Base-by-base conservation (phyloP, 2,888 invertebrate genomes). In the Hybos culiciformis region DNA sequence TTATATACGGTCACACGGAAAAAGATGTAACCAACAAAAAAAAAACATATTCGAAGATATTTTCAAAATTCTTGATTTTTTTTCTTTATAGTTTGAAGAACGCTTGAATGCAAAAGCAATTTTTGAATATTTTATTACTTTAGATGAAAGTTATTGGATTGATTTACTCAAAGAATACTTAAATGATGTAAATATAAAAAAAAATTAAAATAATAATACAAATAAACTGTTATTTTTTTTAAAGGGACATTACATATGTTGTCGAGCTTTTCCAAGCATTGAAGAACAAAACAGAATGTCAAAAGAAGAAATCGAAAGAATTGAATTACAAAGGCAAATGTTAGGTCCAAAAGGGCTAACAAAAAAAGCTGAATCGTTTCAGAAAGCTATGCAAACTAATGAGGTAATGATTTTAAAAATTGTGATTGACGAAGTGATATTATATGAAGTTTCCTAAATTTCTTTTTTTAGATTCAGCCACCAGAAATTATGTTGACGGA, bases 1-100 rank as follows among this genome's bases (percentile, higher is more conserved):
- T 84, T 56, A 67, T 93, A 21, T 91, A 88, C 62, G 87, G 88
- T 12, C 73, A 77, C 42, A 74, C 70, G 36, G 73, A 78, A 50
- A 67, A 76, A 50, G 81, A 87, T 62, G 85, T 87, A 62, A 74
- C 75, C 70, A 12, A 20, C 11, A 38, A 12, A 5, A 12, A 29
- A 29, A n/a, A n/a, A n/a, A n/a, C n/a, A n/a, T n/a, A n/a, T 12
- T 29, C 5, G 4, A n/a, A 5, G n/a, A 29, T n/a, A 29, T 29
- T 12, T 12, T 2, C 34, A 37, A 5, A 19, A 34, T 20, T 21
- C 20, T 20, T 18, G 4, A 7, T 18, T 34, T 17, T 8, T 23
- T 15, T 42, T 39, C 8, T 15, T 57, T 60, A 40, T 59, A 81
- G 84, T 71, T 84, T 49, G 68, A 78, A 36, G 68, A 73, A 38